phyloP scores from a whole-genome alignment of 2,797 vertebrate species.

The Heteromormyrus szaboi region DNA sequence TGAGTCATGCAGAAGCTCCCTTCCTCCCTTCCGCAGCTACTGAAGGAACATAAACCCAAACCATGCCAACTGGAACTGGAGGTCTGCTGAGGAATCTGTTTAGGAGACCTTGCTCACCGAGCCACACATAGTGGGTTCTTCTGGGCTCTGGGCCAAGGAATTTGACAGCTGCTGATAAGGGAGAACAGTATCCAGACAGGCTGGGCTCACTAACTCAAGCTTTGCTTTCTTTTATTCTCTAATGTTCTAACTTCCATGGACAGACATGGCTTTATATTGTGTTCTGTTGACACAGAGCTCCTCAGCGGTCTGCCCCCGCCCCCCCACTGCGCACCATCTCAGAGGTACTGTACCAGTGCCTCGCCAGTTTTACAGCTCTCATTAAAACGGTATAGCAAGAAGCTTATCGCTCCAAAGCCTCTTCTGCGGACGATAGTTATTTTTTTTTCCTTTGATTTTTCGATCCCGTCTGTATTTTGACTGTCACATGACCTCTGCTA shows the following conservation, averaged over 20 bases:
- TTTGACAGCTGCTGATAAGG: not conserved
- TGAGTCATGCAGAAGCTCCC: not conserved
- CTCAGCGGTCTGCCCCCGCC: not conserved
- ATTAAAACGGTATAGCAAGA: slow-evolving; percentile 27
- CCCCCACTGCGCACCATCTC: not conserved
- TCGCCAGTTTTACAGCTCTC: slow-evolving; percentile 16
- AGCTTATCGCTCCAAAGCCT: slow-evolving; percentile 27
- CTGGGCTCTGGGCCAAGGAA: not conserved
- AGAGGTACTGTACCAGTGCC: not conserved
- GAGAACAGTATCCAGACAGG: not conserved
- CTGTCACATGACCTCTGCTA: slow-evolving; percentile 17
- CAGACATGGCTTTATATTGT: not conserved
- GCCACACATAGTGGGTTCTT: not conserved
- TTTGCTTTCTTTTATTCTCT: not conserved
- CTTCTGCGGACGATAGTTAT: not conserved
- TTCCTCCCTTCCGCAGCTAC: not conserved
- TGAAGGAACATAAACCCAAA: not conserved
- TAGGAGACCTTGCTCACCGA: not conserved
- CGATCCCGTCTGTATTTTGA: not conserved
- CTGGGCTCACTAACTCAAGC: not conserved
- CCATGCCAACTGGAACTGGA: not conserved
- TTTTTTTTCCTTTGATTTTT: not conserved
- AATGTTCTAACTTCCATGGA: not conserved
- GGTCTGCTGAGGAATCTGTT: not conserved
- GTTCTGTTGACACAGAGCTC: not conserved